Conservation (phyloP, 1,140 invertebrate species). For the Saxidomus purpurata region DNA sequence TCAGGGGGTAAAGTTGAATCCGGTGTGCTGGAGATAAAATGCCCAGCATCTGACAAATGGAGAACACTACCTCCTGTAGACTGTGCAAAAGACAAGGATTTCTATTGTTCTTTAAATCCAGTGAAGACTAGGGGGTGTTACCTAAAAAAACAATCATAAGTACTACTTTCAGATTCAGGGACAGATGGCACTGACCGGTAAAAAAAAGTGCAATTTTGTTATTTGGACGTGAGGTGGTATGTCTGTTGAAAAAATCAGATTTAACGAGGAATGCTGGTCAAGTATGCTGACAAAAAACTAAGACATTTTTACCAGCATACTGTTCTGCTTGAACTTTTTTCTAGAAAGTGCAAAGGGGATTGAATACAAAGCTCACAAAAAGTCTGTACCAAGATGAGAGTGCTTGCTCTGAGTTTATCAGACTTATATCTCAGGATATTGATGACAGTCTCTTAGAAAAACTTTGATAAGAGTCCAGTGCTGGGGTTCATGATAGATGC, state of each 20-base stretch:
- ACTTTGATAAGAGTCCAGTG: no score
- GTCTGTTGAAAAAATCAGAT: background rate
- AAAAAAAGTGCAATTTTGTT: slow-evolving; percentile 83
- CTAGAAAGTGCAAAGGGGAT: background rate
- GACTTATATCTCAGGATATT: no score
- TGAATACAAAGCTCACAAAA: no score
- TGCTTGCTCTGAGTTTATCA: no score
- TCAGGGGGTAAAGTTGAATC: no score
- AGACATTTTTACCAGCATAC: background rate
- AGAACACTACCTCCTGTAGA: slow-evolving; percentile 31
- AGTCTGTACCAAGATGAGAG: no score
- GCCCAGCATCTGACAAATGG: slow-evolving; percentile 15
- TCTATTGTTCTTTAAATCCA: slow-evolving; percentile 43
- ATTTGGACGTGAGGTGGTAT: slow-evolving; percentile 71
- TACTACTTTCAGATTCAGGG: slow-evolving; percentile 86
- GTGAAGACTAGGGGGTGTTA: slow-evolving; percentile 25
- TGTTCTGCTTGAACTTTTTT: background rate
- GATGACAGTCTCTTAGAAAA: no score
- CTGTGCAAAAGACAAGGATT: slow-evolving; percentile 37
- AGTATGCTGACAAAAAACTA: background rate
- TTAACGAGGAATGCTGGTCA: background rate
- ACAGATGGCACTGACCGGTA: slow-evolving; percentile 82
- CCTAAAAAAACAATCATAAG: slow-evolving; percentile 81
- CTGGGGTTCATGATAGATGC: no score
- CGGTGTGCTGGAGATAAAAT: no score